Evolutionary conservation across 2,888 invertebrate genomes (phyloP), one percentile per base, ranked within the genome.

Genomic region (Pterobdella sp.): DNA sequence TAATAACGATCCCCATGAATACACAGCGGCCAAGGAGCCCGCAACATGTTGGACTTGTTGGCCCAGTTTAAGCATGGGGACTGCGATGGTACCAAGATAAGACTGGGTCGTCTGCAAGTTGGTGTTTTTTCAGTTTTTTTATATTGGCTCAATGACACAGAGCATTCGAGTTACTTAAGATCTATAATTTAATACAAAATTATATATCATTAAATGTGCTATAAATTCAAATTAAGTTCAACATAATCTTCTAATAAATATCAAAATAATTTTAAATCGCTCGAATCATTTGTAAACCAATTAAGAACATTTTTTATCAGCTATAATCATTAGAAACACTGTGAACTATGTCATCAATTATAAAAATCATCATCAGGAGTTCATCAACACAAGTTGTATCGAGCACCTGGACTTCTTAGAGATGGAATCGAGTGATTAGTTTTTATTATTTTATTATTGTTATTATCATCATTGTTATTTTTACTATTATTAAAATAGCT

Each of bases 361-460:
- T 68, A 22, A 69, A 37, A 1, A 52, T 29, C 42, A n/a, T 63
- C 65, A 64, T 74, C 93, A 98, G 88, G 97, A 97, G 86, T 87
- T 98, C 72, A 91, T 97, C 77, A 93, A 95, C n/a, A 94, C 96
- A 79, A 94, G 96, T 3, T 98, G 97, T 81, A 92, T 94, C 88
- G 98, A 98, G 84, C 97, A 98, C 86, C 87, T 98, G 84, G 98
- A 98, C 86, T 98, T 96, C 84, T 90, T 97, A 88, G 83, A 74
- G 72, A 73, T 76, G 64, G 88, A 90, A 74, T 89, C 90, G 81
- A 88, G 90, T 68, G 60, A 42, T 42, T 18, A 42, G 7, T 14
- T 7, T 42, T 42, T 42, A 7, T 42, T 18, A 42, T 14, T 42
- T 18, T 42, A 14, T 42, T 42, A 14, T 42, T 42, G 7, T 42